phyloP scores from a whole-genome alignment of 2,113 vertebrate species.

The Aegithalos caudatus region DNA sequence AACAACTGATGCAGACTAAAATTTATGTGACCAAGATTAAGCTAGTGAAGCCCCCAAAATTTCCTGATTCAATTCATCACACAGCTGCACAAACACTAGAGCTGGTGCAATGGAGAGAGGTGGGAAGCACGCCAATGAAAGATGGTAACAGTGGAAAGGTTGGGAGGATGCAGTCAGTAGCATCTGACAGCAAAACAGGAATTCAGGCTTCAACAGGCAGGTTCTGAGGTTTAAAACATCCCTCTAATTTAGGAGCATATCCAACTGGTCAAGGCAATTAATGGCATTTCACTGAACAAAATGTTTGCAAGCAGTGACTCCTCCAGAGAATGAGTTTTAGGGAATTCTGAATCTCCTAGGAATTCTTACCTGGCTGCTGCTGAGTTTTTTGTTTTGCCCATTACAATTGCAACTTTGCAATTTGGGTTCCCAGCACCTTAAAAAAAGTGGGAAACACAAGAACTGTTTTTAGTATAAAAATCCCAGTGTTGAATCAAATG shows the following conservation, averaged over 20 bases:
- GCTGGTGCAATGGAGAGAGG: neutral
- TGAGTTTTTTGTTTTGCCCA: constrained; percentile 79
- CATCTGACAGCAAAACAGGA: neutral
- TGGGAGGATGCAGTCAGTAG: neutral
- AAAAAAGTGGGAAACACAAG: constrained; percentile 1
- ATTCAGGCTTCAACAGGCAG: neutral
- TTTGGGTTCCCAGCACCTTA: constrained; percentile 87
- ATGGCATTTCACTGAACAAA: neutral
- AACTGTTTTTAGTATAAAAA: neutral
- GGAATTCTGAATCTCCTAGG: neutral
- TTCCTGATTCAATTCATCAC: neutral
- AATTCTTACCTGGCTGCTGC: constrained; percentile 76
- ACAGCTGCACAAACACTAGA: neutral
- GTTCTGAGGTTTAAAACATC: neutral
- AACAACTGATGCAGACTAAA: neutral
- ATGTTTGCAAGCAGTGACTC: neutral
- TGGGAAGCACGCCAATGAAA: neutral
- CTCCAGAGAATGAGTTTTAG: neutral
- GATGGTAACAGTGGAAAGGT: neutral
- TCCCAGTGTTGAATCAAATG: neutral
- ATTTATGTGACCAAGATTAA: neutral
- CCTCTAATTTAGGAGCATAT: neutral
- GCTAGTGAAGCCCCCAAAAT: neutral
- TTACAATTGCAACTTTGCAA: constrained; percentile 88
- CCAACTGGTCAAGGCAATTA: neutral